These are phyloP conservation scores for Psittacula cyanocephala DNA, from an alignment of 2,113 vertebrate genomes.

Conservation along the genomic window DNA sequence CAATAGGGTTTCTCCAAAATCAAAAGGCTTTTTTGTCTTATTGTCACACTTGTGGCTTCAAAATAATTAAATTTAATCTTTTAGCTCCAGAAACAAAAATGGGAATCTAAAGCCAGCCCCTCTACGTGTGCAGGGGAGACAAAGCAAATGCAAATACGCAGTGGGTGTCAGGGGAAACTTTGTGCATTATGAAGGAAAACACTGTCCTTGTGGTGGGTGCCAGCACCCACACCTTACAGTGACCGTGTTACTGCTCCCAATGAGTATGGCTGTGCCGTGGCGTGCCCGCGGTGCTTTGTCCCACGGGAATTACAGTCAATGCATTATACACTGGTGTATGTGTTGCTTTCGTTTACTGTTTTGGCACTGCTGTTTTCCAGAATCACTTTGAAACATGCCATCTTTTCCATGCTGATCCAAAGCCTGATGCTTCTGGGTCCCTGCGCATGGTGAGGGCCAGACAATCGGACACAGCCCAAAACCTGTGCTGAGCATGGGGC, in stretches of 20 bases:
- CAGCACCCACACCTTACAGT: not conserved
- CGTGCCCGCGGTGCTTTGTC: not conserved
- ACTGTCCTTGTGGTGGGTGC: not conserved
- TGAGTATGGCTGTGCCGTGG: not conserved
- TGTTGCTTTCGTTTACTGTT: fast-evolving
- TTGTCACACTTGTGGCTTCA: slow-evolving; percentile 48
- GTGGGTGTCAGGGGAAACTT: not conserved
- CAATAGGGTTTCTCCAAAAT: slow-evolving; percentile 67
- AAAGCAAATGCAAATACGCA: slow-evolving; percentile 12
- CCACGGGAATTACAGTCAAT: not conserved
- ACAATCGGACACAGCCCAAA: not conserved
- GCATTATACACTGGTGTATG: fast-evolving
- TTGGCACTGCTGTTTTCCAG: not conserved
- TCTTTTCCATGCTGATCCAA: fast-evolving
- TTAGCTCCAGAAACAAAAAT: slow-evolving; percentile 42
- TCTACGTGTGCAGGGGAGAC: not conserved
- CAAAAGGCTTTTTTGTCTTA: slow-evolving; percentile 70
- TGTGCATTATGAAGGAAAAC: not conserved
- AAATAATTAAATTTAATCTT: slow-evolving; percentile 63
- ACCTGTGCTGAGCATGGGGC: not conserved
- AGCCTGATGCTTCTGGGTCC: not conserved
- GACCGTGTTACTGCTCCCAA: not conserved
- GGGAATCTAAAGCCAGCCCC: not conserved
- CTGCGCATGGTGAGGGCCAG: not conserved
- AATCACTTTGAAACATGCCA: not conserved